phyloP scores from a whole-genome alignment of 1,140 invertebrate species.

The Trypoxylus dichotomus region DNA sequence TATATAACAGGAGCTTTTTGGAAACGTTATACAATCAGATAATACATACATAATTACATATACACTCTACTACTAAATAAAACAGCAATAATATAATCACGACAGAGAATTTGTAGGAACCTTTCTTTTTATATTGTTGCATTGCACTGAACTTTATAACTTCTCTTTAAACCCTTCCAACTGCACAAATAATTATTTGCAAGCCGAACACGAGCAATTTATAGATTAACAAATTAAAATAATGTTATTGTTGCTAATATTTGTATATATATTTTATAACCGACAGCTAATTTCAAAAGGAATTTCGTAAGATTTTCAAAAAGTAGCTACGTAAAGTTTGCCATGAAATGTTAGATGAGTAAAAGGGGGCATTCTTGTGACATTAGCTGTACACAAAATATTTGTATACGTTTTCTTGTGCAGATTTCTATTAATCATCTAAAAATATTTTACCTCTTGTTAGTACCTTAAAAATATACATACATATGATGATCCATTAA shows the following conservation, averaged over 20 bases:
- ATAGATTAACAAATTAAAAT: not conserved
- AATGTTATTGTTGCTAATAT: not conserved
- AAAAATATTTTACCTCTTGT: not conserved
- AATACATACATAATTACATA: not conserved
- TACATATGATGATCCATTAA: not conserved
- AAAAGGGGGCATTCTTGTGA: not conserved
- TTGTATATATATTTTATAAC: constrained; percentile 10
- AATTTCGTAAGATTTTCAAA: not conserved
- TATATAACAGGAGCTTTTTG: not conserved
- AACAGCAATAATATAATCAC: too few species aligned
- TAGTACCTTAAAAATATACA: not conserved
- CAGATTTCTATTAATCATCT: not conserved
- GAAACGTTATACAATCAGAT: not conserved
- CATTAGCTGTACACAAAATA: not conserved
- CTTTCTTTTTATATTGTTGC: too few species aligned
- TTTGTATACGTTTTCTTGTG: not conserved
- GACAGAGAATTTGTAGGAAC: too few species aligned
- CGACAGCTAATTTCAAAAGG: not conserved
- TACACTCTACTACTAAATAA: not conserved
- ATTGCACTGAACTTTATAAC: too few species aligned
- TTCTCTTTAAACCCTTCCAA: too few species aligned
- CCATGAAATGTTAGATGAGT: too few species aligned
- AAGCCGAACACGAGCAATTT: not conserved
- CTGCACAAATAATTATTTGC: not conserved
- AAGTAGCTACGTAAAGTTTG: too few species aligned